Base-by-base conservation (phyloP, 1,140 invertebrate genomes). In the Monochamus saltuarius region DNA sequence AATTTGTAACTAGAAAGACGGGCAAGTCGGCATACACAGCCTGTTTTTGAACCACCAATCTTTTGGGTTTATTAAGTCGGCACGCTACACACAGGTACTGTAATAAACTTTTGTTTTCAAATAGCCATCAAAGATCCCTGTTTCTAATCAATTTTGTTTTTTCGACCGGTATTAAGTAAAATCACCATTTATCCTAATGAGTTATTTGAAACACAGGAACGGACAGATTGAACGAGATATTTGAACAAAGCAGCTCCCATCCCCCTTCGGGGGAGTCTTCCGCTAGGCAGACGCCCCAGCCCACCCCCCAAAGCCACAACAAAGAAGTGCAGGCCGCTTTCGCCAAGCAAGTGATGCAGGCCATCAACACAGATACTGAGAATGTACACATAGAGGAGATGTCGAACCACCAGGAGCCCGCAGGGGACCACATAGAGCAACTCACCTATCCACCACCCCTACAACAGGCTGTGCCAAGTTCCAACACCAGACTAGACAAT, bases 231-330 rank as follows among this genome's bases (percentile, higher is more conserved):
- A 56, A 67, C 47, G 73, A 75, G 51, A 69, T 73, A 10, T 73
- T 55, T 53, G 67, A 71, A n/a, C 57, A 68, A 14, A 66, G 68
- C 36, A 72, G 70, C 16, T 73, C 73, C 3, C 73, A 73, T 68
- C 70, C 73, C 0, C 54, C 69, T 8, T 75, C 75, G 6, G 74
- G 70, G 1, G 74, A 77, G 40, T 75, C 75, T 7, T 75, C 74
- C 2, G 75, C 75, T 7, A 62, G 75, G 38, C 72, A 77, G 58
- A 75, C 75, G 13, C 75, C 75, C 3, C 74, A 77, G 58, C 73
- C 72, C 9, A 13, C 61, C 10, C 47, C 55, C 0, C 45, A 51
- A 9, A 68, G 64, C 39, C 65, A 54, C 37, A 65, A 62, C 61
- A 76, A 76, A 64, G 73, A 75, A 53, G 67, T 76, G 39, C 72